Conservation (phyloP, 2,113 vertebrate genomes). For the Mus spicilegus region DNA sequence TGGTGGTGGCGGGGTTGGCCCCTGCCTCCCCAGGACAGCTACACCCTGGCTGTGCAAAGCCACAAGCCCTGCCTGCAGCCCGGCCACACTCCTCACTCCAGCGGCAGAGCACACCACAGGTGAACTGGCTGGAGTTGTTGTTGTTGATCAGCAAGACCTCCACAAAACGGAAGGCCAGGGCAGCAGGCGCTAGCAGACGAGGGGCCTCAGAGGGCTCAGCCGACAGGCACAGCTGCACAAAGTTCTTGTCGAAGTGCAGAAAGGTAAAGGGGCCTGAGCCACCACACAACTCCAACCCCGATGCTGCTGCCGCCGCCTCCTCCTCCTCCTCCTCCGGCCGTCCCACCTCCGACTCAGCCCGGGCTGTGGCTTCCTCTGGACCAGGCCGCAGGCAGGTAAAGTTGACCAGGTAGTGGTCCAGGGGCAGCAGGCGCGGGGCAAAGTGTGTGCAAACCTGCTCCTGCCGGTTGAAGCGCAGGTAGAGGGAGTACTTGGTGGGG, state of each 20-base stretch:
- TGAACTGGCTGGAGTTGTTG: conserved; percentile 99
- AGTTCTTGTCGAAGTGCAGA: conserved; percentile 99
- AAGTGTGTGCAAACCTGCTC: conserved; percentile 94
- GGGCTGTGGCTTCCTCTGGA: conserved; percentile 85
- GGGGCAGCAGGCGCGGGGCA: conserved; percentile 95
- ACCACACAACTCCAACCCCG: conserved; percentile 91
- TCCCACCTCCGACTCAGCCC: conserved; percentile 81
- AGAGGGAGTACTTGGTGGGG: conserved; percentile 99
- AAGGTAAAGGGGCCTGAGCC: conserved; percentile 91
- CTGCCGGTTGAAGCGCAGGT: conserved; percentile 96
- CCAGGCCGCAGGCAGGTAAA: conserved; percentile 92
- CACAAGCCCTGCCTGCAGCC: conserved; percentile 88
- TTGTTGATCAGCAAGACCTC: conserved; percentile 98
- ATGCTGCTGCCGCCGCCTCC: conserved; percentile 89
- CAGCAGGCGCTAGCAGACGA: conserved; percentile 88
- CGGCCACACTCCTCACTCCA: conserved; percentile 98
- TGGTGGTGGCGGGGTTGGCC: conserved; percentile 71
- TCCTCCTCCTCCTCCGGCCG: conserved; percentile 89
- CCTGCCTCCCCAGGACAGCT: conserved; percentile 92
- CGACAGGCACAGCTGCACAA: conserved; percentile 95
- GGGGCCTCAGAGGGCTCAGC: conserved; percentile 87
- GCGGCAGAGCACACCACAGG: conserved; percentile 97
- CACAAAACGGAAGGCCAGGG: conserved; percentile 94
- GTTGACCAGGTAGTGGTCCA: conserved; percentile 97
- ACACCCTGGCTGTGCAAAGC: conserved; percentile 95